A percentile compares a stretch with the other conserved stretches of the same genome.
These are phyloP conservation scores for Miltochrista miniata DNA, from an alignment of 2,888 invertebrate genomes.

Conservation along the genomic window DNA sequence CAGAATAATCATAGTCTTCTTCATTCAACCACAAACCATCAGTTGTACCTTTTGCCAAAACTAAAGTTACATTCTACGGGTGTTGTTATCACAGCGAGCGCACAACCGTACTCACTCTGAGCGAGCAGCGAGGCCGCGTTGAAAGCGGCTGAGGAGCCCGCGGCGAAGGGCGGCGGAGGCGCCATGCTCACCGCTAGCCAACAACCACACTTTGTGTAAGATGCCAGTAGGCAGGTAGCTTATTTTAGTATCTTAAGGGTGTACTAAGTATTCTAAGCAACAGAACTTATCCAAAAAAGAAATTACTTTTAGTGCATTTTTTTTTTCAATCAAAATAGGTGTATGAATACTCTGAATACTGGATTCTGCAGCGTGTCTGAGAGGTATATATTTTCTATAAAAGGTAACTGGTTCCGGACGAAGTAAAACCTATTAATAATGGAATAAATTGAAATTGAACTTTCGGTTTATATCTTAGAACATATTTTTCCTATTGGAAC, in stretches of 20 bases:
- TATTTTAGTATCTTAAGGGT: not conserved
- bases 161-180: constrained; percentile 56
- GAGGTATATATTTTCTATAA: not conserved
- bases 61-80: constrained; percentile 5
- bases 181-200: constrained; percentile 47
- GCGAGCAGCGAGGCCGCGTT: constrained; percentile 92
- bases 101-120: constrained; percentile 88
- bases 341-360: no score
- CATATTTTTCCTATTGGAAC: no score
- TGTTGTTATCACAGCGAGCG: constrained; percentile 1
- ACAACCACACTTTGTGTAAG: constrained; percentile 20
- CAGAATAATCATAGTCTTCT: no score
- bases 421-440: no score
- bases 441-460: no score
- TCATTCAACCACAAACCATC: not conserved
- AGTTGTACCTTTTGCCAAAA: not conserved
- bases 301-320: not conserved
- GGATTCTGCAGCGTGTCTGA: no score
- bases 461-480: no score
- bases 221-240: not conserved
- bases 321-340: no score
- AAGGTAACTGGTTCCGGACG: not conserved
- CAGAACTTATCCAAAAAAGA: not conserved
- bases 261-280: not conserved
- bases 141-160: constrained; percentile 80